A percentile compares a stretch with the other conserved stretches of the same genome.
Evolutionary conservation across 2,113 vertebrate species (phyloP).

Genomic region (Nannobrachium achirus): DNA sequence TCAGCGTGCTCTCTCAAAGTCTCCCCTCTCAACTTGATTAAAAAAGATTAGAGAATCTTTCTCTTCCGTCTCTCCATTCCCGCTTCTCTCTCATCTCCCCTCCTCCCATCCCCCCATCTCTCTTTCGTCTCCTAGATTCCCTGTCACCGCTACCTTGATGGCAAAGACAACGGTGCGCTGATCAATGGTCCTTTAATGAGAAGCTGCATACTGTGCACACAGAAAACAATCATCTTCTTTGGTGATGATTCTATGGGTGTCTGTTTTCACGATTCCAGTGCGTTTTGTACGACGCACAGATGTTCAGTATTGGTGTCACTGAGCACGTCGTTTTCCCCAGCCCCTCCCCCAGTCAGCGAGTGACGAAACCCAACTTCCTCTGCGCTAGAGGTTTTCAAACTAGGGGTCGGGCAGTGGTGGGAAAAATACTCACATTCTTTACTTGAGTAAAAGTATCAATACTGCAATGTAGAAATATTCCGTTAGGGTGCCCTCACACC

Average conservation of each 20-base stretch:
- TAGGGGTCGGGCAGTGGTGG: too few species aligned
- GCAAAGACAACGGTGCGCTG: slow-evolving; percentile 1
- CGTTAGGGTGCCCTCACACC: too few species aligned
- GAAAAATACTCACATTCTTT: too few species aligned
- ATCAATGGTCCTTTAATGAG: too few species aligned
- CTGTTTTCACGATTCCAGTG: slow-evolving; percentile 10
- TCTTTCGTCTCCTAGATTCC: slow-evolving; percentile 15
- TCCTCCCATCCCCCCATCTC: neutral
- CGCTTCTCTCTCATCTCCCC: neutral
- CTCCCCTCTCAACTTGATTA: slow-evolving; percentile 61
- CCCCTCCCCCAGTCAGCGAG: too few species aligned
- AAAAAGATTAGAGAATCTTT: slow-evolving; percentile 46
- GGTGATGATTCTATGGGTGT: neutral
- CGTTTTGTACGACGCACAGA: slow-evolving; percentile 1
- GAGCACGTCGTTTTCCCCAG: slow-evolving; percentile 30
- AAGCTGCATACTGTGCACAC: too few species aligned
- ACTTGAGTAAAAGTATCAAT: too few species aligned
- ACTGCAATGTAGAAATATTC: too few species aligned
- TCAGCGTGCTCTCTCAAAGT: slow-evolving; percentile 63
- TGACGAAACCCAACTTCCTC: slow-evolving; percentile 67
- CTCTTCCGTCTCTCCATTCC: slow-evolving; percentile 7
- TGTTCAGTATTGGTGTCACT: slow-evolving; percentile 12
- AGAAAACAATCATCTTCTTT: too few species aligned
- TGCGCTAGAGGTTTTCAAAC: slow-evolving; percentile 29
- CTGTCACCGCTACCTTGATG: slow-evolving; percentile 12